Evolutionary conservation across 2,888 invertebrate genomes (phyloP).

Genomic region (Acleris literana): DNA sequence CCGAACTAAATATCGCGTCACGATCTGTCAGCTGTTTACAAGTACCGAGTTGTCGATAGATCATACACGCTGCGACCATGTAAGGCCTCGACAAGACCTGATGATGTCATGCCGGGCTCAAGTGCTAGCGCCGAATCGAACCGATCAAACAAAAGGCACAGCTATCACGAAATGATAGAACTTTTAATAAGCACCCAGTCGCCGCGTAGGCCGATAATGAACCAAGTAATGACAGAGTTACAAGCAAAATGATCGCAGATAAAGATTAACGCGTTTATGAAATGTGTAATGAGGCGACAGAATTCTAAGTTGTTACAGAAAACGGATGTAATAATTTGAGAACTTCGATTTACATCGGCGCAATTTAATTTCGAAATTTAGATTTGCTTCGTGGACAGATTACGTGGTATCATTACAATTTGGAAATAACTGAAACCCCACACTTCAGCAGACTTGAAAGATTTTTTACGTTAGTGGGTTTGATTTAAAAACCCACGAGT

Average conservation of each 20-base stretch:
- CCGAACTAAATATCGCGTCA: constrained; percentile 61
- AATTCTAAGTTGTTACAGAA: constrained; percentile 18
- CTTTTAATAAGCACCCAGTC: constrained; percentile 72
- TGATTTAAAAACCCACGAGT: not conserved
- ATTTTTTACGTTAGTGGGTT: not conserved
- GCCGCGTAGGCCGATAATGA: constrained; percentile 70
- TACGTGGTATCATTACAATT: no score
- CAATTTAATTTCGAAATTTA: no score
- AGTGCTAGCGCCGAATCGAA: constrained; percentile 51
- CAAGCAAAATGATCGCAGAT: constrained; percentile 39
- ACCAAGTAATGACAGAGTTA: constrained; percentile 56
- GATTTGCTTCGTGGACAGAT: no score
- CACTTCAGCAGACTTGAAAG: no score
- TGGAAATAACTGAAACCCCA: no score
- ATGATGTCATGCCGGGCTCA: constrained; percentile 72
- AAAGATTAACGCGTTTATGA: constrained; percentile 30
- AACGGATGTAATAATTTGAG: not conserved
- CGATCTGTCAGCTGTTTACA: constrained; percentile 71
- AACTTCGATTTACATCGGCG: not conserved
- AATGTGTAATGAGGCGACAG: constrained; percentile 30
- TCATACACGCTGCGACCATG: constrained; percentile 76
- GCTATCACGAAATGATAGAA: constrained; percentile 68
- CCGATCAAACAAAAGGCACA: constrained; percentile 60
- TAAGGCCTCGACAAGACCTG: constrained; percentile 72
- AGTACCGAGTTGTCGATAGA: constrained; percentile 62